Evolutionary conservation across 2,113 vertebrate species (phyloP).

Genomic region (Neoarius graeffei): DNA sequence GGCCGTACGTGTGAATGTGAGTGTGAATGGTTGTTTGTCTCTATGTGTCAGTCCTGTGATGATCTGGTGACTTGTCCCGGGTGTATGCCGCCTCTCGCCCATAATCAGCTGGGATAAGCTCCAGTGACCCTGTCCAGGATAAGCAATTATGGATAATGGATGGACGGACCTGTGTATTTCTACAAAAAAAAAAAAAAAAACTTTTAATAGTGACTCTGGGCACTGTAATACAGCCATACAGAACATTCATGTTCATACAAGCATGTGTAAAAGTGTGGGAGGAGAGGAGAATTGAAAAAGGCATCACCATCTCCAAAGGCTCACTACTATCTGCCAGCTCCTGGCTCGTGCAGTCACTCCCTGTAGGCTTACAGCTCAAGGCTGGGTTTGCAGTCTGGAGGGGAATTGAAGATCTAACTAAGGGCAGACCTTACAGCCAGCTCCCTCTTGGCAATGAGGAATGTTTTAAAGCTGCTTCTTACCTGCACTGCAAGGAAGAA

Average conservation of each 20-base stretch:
- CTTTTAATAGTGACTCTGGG: no score
- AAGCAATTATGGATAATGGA: no score
- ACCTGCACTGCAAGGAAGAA: background rate
- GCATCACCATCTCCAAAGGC: background rate
- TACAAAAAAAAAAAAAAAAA: no score
- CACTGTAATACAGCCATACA: no score
- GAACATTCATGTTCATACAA: background rate
- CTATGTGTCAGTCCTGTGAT: no score
- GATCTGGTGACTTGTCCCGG: no score
- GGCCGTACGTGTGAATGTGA: no score
- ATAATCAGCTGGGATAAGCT: no score
- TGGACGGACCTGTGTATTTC: no score
- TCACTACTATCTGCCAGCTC: background rate
- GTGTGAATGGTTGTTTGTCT: no score
- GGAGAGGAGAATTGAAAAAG: constrained; percentile 39
- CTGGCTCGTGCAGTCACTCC: background rate
- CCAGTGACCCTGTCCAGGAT: no score
- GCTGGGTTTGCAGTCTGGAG: background rate
- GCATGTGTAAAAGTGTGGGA: background rate
- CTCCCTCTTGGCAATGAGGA: background rate
- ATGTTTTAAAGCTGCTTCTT: constrained; percentile 36
- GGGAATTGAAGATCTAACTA: constrained; percentile 14
- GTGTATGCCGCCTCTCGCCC: no score
- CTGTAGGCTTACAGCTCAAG: background rate
- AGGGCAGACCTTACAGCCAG: background rate